Percentiles rank a stretch among this genome's conserved stretches.
Conservation (phyloP, 2,888 invertebrate genomes). For the Acheta domesticus region DNA sequence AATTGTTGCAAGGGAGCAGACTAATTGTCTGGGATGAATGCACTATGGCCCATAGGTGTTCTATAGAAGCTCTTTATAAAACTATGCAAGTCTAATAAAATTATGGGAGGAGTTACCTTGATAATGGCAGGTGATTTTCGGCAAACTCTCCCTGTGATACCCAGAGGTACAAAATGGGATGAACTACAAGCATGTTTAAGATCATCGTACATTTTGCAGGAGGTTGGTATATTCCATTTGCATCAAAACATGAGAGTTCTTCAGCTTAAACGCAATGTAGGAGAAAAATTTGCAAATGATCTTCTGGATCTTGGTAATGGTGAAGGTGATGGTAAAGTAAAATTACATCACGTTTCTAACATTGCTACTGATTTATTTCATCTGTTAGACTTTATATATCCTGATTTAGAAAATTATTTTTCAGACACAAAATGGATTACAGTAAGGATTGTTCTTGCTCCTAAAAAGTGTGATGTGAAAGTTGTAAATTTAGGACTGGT, state of each 20-base stretch:
- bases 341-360: not conserved
- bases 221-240: not conserved
- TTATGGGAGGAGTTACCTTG: slow-evolving; percentile 35
- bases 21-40: slow-evolving; percentile 41
- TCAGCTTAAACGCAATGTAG: not conserved
- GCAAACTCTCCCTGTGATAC: slow-evolving; percentile 36
- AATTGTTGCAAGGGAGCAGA: slow-evolving; percentile 31
- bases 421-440: not conserved
- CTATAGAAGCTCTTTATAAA: slow-evolving; percentile 37
- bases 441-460: not conserved
- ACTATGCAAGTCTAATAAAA: slow-evolving; percentile 22
- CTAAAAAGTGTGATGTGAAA: not conserved
- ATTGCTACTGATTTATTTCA: not conserved
- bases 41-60: slow-evolving; percentile 37
- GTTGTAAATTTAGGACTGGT: not conserved
- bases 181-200: slow-evolving; percentile 38
- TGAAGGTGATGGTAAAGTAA: not conserved
- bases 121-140: slow-evolving; percentile 39
- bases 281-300: not conserved
- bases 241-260: not conserved
- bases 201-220: slow-evolving; percentile 34
- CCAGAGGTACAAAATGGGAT: slow-evolving; percentile 34
- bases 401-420: not conserved
- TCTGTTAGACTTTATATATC: not conserved
- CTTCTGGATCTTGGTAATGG: not conserved